Evolutionary conservation across 1,140 invertebrate genomes (phyloP), one percentile per base, ranked within the genome.

Genomic region (Thaumatotibia leucotreta): DNA sequence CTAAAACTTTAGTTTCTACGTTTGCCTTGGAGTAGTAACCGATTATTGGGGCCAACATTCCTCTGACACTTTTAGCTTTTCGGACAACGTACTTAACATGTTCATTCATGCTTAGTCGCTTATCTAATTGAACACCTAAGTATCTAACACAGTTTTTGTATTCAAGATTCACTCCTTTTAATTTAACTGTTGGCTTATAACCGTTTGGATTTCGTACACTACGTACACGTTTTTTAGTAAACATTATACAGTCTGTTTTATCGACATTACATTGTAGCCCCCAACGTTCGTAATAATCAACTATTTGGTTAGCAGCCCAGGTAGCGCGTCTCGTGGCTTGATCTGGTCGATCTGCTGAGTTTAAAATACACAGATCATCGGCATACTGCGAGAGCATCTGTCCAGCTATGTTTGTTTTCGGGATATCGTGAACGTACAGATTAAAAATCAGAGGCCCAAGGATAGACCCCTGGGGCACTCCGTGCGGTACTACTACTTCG

Each of bases 341-440:
- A 24, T 65, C 33, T 20, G 64, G 52, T 3, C 23, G 8, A 4
- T 6, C 17, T 22, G 65, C 20, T 50, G 11, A 11, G 31, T 66
- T 66, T 2, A 66, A 23, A 4, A 66, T 66, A 35, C 65, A 66
- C 6, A 66, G 17, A 24, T 66, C 58, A 23, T 66, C 65, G n/a
- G 65, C 65, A 62, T 66, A 66, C 31, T 62, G 65, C 3, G 65
- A 61, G 4, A 65, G 50, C 23, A 14, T 65, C 14, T 20, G n/a
- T n/a, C 63, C 63, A 10, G 23, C 17, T n/a, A 61, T 61, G 31
- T 17, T 11, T 11, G 23, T 14, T 29, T 10, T 10, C 4, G 11
- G 54, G 6, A 61, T 45, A 20, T 66, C 64, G 5, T 45, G 22
- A 1, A 65, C 64, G 17, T 65, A 65, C 1, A 65, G 32, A 54